phyloP scores from a whole-genome alignment of 2,797 vertebrate species.

The Amblyraja radiata region DNA sequence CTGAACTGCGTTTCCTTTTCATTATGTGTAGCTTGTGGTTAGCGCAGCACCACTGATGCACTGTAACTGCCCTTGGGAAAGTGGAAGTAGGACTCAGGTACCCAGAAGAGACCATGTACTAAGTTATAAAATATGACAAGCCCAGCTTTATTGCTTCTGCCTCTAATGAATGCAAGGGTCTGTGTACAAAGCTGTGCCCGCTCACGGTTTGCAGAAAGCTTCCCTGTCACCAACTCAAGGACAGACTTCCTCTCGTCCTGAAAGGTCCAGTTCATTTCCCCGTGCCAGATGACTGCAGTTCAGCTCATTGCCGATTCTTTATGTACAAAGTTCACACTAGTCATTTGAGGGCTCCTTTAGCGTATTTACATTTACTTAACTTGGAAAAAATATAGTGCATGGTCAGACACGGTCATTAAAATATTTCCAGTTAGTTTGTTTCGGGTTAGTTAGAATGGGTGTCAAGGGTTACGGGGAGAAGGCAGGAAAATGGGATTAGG shows the following conservation, averaged over 20 bases:
- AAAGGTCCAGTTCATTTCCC: background rate
- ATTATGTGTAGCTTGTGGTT: too few species aligned
- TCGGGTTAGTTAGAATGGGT: too few species aligned
- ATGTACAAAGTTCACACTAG: background rate
- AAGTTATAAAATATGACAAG: background rate
- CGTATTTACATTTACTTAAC: slow-evolving; percentile 3
- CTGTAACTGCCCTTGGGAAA: too few species aligned
- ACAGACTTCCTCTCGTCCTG: background rate
- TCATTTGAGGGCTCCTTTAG: background rate
- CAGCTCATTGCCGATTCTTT: background rate
- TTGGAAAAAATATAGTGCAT: background rate
- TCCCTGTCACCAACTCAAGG: background rate
- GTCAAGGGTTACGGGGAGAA: too few species aligned
- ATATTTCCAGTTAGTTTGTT: background rate
- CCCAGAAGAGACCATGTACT: background rate
- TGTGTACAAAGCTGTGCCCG: background rate
- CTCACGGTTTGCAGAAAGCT: background rate
- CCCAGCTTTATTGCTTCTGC: background rate
- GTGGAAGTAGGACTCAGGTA: too few species aligned
- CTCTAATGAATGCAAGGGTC: background rate
- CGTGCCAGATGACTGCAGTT: background rate
- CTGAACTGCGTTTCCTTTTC: too few species aligned
- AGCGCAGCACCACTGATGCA: too few species aligned
- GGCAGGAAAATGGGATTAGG: too few species aligned
- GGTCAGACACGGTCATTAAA: background rate